Percentiles rank a stretch among this genome's conserved stretches.
Evolutionary conservation across 2,797 vertebrate species (phyloP).

Genomic region (Microctenopoma stevenorrisi): DNA sequence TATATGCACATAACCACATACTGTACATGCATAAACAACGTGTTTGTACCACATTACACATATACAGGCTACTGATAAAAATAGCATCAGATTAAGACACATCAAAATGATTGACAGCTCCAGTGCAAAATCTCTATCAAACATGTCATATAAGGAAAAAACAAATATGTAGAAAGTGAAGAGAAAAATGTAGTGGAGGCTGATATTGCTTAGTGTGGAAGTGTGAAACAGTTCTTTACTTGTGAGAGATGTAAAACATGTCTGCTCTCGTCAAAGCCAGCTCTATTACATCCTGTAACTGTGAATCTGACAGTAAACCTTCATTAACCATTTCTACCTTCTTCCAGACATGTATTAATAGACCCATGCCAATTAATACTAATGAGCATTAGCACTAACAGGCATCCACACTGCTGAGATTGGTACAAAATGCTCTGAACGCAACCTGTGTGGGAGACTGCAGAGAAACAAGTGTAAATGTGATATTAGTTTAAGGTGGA

Average conservation of each 20-base stretch:
- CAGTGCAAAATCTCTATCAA: not conserved
- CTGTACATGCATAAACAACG: constrained; percentile 1
- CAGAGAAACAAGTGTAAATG: not conserved
- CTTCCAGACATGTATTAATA: constrained; percentile 53
- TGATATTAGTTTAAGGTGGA: not conserved
- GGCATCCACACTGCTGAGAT: constrained; percentile 23
- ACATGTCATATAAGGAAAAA: not conserved
- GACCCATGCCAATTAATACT: constrained; percentile 59
- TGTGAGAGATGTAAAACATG: constrained; percentile 22
- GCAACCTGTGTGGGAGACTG: constrained; percentile 12
- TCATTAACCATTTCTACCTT: constrained; percentile 8
- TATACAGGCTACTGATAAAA: not conserved
- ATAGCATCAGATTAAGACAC: not conserved
- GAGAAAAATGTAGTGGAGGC: constrained; percentile 4
- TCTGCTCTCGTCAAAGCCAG: constrained; percentile 8
- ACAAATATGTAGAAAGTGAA: not conserved
- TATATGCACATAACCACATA: constrained; percentile 1
- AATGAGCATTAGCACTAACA: constrained; percentile 40
- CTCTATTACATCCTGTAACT: constrained; percentile 14
- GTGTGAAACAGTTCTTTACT: constrained; percentile 21
- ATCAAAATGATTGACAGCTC: constrained; percentile 15
- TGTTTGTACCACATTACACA: constrained; percentile 1
- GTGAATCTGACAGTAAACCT: constrained; percentile 30
- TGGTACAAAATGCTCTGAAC: constrained; percentile 18
- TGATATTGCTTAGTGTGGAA: not conserved